Percentiles rank a stretch among this genome's conserved stretches.
phyloP scores from a whole-genome alignment of 2,797 vertebrate species.

The Semaprochilodus insignis region DNA sequence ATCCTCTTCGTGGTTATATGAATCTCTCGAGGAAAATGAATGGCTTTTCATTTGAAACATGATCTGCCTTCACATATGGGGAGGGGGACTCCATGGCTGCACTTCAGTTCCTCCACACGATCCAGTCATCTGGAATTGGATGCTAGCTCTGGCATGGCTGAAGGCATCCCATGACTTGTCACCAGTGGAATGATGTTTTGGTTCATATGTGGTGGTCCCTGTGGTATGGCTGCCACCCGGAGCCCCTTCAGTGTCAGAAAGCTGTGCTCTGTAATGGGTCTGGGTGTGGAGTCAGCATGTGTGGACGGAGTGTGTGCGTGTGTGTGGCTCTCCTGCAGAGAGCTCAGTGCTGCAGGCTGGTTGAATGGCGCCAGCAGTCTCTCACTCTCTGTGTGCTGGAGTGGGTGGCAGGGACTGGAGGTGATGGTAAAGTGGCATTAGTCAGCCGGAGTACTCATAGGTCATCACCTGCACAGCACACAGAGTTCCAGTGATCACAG shows the following conservation, averaged over 20 bases:
- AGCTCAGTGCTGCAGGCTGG: conserved; percentile 22
- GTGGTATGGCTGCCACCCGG: neutral
- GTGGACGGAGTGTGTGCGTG: neutral
- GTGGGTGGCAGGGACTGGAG: conserved; percentile 41
- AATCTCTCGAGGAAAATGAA: neutral
- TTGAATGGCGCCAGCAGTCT: conserved; percentile 29
- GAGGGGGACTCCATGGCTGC: neutral
- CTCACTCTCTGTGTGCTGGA: conserved; percentile 7
- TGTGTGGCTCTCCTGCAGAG: conserved; percentile 35
- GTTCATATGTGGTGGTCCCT: neutral
- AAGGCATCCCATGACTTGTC: conserved; percentile 15
- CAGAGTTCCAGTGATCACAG: neutral
- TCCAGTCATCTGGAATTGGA: neutral
- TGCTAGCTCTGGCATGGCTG: neutral
- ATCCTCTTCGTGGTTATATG: neutral
- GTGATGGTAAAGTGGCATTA: conserved; percentile 47
- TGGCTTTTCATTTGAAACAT: conserved; percentile 13
- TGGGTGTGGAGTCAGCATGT: conserved; percentile 34
- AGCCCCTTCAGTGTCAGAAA: conserved; percentile 14
- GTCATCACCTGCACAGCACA: conserved; percentile 22
- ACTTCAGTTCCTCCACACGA: neutral
- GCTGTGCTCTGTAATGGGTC: neutral
- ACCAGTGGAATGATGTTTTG: neutral
- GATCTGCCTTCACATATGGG: no score
- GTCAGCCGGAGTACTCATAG: conserved; percentile 38